Evolutionary conservation across 2,113 vertebrate genomes (phyloP).

Genomic region (Mixornis gularis): DNA sequence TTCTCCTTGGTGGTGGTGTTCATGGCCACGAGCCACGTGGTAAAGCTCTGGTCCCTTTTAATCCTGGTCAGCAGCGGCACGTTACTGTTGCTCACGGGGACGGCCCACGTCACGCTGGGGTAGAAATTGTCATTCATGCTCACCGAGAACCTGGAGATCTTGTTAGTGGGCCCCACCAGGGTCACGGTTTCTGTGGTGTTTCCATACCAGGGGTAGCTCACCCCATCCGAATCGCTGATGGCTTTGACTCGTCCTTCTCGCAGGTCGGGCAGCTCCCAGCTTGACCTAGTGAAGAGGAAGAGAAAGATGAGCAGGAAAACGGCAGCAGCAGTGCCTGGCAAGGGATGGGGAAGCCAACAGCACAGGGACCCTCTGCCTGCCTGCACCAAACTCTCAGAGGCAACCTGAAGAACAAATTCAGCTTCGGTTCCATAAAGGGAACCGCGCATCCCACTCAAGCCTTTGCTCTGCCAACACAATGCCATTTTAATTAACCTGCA

Average conservation of each 20-base stretch:
- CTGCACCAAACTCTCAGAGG: not conserved
- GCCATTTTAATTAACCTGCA: not conserved
- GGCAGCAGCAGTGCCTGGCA: accelerated
- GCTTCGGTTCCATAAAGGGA: not conserved
- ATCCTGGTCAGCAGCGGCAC: slow-evolving; percentile 91
- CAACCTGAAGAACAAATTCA: not conserved
- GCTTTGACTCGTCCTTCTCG: slow-evolving; percentile 91
- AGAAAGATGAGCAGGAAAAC: not conserved
- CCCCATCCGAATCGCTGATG: slow-evolving; percentile 95
- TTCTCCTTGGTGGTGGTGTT: slow-evolving; percentile 92
- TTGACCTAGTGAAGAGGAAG: slow-evolving; percentile 77
- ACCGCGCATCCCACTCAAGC: accelerated
- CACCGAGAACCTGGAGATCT: slow-evolving; percentile 90
- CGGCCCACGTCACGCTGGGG: slow-evolving; percentile 97
- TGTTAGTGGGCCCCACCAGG: slow-evolving; percentile 88
- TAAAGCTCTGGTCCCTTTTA: slow-evolving; percentile 97
- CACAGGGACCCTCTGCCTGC: not conserved
- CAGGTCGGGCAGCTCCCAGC: slow-evolving; percentile 96
- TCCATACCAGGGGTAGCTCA: slow-evolving; percentile 98
- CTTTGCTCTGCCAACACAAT: not conserved
- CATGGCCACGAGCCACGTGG: slow-evolving; percentile 96
- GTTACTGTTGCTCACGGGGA: slow-evolving; percentile 94
- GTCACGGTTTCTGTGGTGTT: slow-evolving; percentile 98
- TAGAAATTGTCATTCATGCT: slow-evolving; percentile 99
- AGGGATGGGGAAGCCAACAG: not conserved